phyloP scores from a whole-genome alignment of 2,113 vertebrate species.

The Cnemophilus loriae region DNA sequence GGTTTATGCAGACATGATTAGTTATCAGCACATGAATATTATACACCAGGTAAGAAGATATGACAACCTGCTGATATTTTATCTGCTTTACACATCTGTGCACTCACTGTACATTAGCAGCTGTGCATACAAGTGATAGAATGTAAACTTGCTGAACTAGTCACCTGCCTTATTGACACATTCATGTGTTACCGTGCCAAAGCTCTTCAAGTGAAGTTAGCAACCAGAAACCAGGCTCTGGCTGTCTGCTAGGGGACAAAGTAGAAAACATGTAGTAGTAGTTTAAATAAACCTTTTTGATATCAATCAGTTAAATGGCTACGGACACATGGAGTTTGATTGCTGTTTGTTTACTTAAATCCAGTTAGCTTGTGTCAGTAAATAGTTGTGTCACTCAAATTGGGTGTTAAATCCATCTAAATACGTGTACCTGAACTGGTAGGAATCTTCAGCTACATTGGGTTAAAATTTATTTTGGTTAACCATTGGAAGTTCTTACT shows the following conservation, averaged over 20 bases:
- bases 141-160: neutral
- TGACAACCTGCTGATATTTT: neutral
- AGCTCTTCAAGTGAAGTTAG: neutral
- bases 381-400: neutral
- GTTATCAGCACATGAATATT: neutral
- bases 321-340: neutral
- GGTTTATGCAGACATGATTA: neutral
- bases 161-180: constrained; percentile 8
- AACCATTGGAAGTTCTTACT: neutral
- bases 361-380: neutral
- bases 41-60: neutral
- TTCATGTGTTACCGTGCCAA: neutral
- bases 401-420: neutral
- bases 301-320: neutral
- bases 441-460: neutral
- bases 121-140: constrained; percentile 48
- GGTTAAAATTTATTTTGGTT: neutral
- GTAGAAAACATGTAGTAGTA: neutral
- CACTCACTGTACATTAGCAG: neutral
- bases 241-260: neutral
- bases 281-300: constrained; percentile 1
- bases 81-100: constrained; percentile 44
- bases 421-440: neutral
- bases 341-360: constrained; percentile 9
- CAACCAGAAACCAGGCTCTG: neutral